Evolutionary conservation across 2,113 vertebrate genomes (phyloP).

Genomic region (Macrotus californicus): DNA sequence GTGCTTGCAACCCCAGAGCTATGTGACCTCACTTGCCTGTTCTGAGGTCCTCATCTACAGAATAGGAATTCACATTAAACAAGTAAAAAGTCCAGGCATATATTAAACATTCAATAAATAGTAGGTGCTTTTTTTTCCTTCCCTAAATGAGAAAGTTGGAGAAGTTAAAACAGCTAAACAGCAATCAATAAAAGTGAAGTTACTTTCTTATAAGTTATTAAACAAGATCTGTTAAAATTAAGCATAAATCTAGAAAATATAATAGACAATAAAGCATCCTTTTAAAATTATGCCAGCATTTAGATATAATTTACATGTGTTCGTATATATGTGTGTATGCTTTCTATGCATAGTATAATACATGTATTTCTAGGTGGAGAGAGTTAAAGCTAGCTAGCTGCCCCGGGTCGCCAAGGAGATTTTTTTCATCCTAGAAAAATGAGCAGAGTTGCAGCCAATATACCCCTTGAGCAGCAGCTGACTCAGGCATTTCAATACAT

Average conservation of each 20-base stretch:
- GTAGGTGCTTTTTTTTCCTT: not conserved
- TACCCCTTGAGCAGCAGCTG: not conserved
- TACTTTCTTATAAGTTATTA: conserved; percentile 14
- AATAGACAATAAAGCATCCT: not conserved
- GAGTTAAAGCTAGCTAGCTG: conserved; percentile 16
- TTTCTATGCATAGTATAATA: not conserved
- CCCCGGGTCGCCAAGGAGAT: conserved; percentile 10
- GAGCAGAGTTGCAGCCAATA: not conserved
- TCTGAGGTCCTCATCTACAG: not conserved
- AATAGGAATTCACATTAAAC: not conserved
- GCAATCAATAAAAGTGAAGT: conserved; percentile 30
- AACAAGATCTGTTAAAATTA: conserved; percentile 39
- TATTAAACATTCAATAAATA: not conserved
- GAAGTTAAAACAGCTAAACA: not conserved
- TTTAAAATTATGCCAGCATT: not conserved
- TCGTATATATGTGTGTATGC: not conserved
- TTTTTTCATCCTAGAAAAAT: conserved; percentile 49
- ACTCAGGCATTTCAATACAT: conserved; percentile 37
- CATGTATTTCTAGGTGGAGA: not conserved
- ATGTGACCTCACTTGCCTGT: not conserved
- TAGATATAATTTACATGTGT: not conserved
- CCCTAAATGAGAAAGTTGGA: not conserved
- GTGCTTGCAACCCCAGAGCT: not conserved
- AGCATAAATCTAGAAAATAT: not conserved
- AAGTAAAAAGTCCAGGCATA: not conserved